Evolutionary conservation across 1,140 invertebrate genomes (phyloP).

Genomic region (Trichonephila inaurata): DNA sequence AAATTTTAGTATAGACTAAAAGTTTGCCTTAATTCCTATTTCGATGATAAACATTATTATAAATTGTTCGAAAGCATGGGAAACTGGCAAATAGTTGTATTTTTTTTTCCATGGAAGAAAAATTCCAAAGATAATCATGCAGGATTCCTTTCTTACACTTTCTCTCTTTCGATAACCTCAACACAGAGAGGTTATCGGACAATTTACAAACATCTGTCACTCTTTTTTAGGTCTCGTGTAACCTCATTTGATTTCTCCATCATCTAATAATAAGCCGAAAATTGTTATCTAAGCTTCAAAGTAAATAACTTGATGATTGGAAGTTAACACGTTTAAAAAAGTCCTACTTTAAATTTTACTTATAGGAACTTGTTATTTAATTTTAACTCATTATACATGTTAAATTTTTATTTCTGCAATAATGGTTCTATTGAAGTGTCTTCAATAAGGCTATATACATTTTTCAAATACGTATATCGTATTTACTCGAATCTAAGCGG

Average conservation of each 20-base stretch:
- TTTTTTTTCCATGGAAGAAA: background rate
- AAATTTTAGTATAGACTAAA: too few relatives aligned
- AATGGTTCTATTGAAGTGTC: too few relatives aligned
- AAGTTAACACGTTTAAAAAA: background rate
- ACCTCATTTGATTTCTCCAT: background rate
- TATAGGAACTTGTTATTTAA: too few relatives aligned
- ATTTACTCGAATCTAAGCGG: too few relatives aligned
- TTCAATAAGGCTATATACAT: too few relatives aligned
- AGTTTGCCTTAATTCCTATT: too few relatives aligned
- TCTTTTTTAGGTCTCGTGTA: background rate
- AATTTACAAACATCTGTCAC: constrained; percentile 30
- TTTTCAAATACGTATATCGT: too few relatives aligned
- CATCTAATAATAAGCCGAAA: background rate
- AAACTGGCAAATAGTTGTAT: background rate
- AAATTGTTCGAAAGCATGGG: background rate
- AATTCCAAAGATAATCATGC: background rate
- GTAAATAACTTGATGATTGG: background rate
- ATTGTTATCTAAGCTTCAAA: background rate
- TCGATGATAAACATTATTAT: too few relatives aligned
- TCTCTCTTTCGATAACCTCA: background rate
- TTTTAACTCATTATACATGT: too few relatives aligned
- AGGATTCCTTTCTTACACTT: background rate
- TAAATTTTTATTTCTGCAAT: too few relatives aligned
- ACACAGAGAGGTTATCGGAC: background rate
- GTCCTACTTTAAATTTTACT: background rate